Base-by-base conservation (phyloP, 2,888 invertebrate species). In the Apamea crenata region DNA sequence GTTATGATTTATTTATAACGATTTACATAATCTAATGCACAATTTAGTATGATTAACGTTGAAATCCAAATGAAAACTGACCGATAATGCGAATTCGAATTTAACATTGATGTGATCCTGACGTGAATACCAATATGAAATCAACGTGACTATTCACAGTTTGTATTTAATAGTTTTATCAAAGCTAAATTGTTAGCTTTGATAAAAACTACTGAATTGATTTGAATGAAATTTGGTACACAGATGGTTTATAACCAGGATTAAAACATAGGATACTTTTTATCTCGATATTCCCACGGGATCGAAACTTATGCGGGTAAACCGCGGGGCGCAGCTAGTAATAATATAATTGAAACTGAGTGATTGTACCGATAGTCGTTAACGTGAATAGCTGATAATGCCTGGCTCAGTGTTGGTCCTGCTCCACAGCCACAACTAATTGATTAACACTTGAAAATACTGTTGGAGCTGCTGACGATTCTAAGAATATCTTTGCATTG, bases 31-130 rank as follows among this genome's bases (percentile, higher is more conserved):
- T 44, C 10, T 25, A 56, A 72, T 68, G 56, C 32, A n/a, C 14
- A 67, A 65, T 82, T 82, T 63, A 63, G 59, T 69, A 59, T 36
- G 59, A 44, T 81, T 81, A 40, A 74, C 61, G 66, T 67, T 59
- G 44, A 74, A 86, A 74, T 59, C 29, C 71, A 86, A 83, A 83
- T 74, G 74, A 53, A 86, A 86, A 74, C 61, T 71, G 83, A 78
- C 70, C 87, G 66, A 65, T 71, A 78, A 47, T 66, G 77, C 83
- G 29, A 50, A 73, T 36, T n/a, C 47, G 70, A 74, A 78, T 84
- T 71, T 67, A 83, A 50, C 70, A 67, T 78, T 74, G 78, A 65
- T 74, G 78, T 77, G 66, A 71, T 77, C 6, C 72, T 72, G 77
- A 56, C 72, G 32, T 74, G 84, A 84, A 85, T 80, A 65, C 8